These are phyloP conservation scores for Periparus ater DNA, from an alignment of 2,797 vertebrate species.

Conservation along the genomic window DNA sequence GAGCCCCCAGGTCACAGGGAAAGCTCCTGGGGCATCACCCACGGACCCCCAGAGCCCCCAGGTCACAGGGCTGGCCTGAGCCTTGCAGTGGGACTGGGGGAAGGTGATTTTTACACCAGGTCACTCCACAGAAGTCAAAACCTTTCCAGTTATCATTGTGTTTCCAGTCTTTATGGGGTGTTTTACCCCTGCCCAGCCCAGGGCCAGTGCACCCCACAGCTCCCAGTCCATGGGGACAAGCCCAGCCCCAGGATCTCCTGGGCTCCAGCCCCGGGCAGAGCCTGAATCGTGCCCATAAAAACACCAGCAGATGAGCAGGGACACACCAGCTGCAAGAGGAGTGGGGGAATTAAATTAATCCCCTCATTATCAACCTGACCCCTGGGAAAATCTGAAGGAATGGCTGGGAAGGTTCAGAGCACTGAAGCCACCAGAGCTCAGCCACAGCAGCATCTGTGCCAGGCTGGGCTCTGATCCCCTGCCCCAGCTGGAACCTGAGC, in stretches of 20 bases:
- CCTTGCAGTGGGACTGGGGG: rapidly evolving
- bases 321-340: slow-evolving; percentile 37
- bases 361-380: slow-evolving; percentile 68
- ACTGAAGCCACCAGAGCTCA: slow-evolving; percentile 35
- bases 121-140: not conserved
- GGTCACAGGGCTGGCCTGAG: rapidly evolving
- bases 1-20: not conserved
- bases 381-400: slow-evolving; percentile 54
- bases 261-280: not conserved
- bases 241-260: not conserved
- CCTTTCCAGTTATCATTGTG: not conserved
- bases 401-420: slow-evolving; percentile 44
- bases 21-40: too few relatives aligned
- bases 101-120: not conserved
- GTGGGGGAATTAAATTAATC: slow-evolving; percentile 64
- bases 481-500: not conserved
- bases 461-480: not conserved
- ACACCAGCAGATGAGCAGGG: slow-evolving; percentile 61
- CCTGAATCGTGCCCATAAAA: slow-evolving; percentile 35
- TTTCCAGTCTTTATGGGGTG: not conserved
- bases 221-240: not conserved
- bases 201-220: not conserved
- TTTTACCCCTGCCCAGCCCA: not conserved
- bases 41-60: not conserved
- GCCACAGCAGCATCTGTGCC: slow-evolving; percentile 56